Evolutionary conservation across 30 jellyfish, hydroid and myxozoan genomes (phyloP).

Genomic region (Nemopilema nomurai): DNA sequence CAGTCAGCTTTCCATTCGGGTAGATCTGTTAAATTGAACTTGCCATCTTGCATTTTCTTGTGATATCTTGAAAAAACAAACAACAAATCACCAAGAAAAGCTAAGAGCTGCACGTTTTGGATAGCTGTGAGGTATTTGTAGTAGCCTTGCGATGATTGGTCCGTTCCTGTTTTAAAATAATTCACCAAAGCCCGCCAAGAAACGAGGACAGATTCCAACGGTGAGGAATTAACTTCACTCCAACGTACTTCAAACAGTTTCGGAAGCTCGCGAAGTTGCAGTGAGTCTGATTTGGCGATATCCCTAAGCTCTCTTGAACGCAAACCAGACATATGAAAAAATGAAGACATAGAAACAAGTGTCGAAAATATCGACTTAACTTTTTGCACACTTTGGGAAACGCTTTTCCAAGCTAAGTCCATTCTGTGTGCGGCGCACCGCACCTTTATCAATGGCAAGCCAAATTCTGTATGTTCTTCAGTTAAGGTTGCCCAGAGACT

Average conservation of each 20-base stretch:
- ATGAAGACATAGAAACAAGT: no score
- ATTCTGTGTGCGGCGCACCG: constrained; percentile 43
- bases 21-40: neutral
- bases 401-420: constrained; percentile 32
- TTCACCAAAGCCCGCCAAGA: constrained; percentile 5
- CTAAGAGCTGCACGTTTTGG: neutral
- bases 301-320: no score
- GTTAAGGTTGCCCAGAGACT: constrained; percentile 24
- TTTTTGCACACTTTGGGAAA: constrained; percentile 21
- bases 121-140: constrained; percentile 12
- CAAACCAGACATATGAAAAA: no score
- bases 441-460: constrained; percentile 9
- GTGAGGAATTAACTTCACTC: neutral
- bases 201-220: neutral
- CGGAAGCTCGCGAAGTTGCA: no score
- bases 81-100: constrained; percentile 28
- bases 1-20: neutral
- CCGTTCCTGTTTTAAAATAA: neutral
- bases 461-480: neutral
- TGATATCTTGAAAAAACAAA: constrained; percentile 18
- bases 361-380: constrained; percentile 3
- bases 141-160: constrained; percentile 5
- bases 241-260: constrained; percentile 12
- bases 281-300: no score
- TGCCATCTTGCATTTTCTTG: constrained; percentile 13